phyloP scores from a whole-genome alignment of 2,797 vertebrate species.

The Merluccius polli region DNA sequence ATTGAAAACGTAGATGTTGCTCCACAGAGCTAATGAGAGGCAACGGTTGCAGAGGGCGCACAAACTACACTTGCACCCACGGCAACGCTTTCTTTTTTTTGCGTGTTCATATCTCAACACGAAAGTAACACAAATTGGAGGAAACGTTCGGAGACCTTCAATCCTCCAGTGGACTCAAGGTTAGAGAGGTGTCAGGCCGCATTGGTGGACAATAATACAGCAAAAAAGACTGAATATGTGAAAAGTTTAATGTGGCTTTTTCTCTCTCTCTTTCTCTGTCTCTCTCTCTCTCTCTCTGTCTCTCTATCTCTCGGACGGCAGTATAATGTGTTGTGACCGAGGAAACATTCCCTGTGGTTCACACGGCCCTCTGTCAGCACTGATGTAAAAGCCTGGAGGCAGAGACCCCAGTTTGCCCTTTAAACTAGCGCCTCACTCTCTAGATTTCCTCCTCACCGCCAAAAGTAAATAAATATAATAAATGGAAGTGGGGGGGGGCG shows the following conservation, averaged over 20 bases:
- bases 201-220: conserved; percentile 61
- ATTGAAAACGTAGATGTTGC: not conserved
- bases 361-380: conserved; percentile 71
- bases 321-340: conserved; percentile 74
- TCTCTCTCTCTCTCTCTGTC: too few species aligned
- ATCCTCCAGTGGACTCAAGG: conserved; percentile 55
- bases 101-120: conserved; percentile 57
- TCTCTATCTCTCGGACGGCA: conserved; percentile 57
- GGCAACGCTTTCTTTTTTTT: conserved; percentile 61
- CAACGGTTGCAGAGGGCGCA: conserved; percentile 39
- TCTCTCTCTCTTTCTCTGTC: too few species aligned
- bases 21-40: conserved; percentile 38
- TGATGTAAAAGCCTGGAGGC: conserved; percentile 73
- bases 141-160: conserved; percentile 66
- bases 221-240: conserved; percentile 70
- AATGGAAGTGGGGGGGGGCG: conserved; percentile 39
- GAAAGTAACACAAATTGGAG: conserved; percentile 67
- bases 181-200: conserved; percentile 64
- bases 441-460: conserved; percentile 66
- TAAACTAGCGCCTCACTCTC: conserved; percentile 69
- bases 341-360: conserved; percentile 77
- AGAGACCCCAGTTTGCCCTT: conserved; percentile 70
- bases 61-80: conserved; percentile 37
- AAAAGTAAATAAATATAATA: conserved; percentile 32
- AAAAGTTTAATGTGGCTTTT: conserved; percentile 70